A percentile compares a stretch with the other conserved stretches of the same genome.
Conservation (phyloP, 2,113 vertebrate species). For the Scolopax mira region DNA sequence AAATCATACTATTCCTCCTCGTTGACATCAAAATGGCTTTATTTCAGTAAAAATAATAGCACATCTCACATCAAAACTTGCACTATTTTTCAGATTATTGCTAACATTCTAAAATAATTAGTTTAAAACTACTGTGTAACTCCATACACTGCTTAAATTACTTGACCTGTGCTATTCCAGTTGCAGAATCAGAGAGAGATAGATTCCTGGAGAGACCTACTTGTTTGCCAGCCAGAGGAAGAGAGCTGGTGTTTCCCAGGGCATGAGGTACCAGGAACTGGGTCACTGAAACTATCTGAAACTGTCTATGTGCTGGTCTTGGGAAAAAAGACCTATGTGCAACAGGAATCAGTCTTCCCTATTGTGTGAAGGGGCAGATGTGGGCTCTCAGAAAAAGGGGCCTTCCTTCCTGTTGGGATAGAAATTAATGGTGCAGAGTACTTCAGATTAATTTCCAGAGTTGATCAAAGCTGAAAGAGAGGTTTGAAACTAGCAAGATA, state of each 20-base stretch:
- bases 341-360: not conserved
- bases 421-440: not conserved
- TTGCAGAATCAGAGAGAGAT: not conserved
- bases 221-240: not conserved
- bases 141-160: not conserved
- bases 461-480: not conserved
- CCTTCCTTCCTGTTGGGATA: not conserved
- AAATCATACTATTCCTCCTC: not conserved
- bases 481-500: not conserved
- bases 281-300: not conserved
- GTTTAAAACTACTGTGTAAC: not conserved
- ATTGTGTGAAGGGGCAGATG: not conserved
- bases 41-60: not conserved
- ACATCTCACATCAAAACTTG: not conserved
- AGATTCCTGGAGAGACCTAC: not conserved
- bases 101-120: not conserved
- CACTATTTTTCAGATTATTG: not conserved
- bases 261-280: not conserved
- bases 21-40: not conserved
- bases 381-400: not conserved
- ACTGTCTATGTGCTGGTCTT: not conserved
- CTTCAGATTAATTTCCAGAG: not conserved
- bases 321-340: not conserved
- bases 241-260: not conserved
- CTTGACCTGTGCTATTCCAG: not conserved